Base-by-base conservation (phyloP, 1,140 invertebrate genomes). In the Aleiodes sp. region DNA sequence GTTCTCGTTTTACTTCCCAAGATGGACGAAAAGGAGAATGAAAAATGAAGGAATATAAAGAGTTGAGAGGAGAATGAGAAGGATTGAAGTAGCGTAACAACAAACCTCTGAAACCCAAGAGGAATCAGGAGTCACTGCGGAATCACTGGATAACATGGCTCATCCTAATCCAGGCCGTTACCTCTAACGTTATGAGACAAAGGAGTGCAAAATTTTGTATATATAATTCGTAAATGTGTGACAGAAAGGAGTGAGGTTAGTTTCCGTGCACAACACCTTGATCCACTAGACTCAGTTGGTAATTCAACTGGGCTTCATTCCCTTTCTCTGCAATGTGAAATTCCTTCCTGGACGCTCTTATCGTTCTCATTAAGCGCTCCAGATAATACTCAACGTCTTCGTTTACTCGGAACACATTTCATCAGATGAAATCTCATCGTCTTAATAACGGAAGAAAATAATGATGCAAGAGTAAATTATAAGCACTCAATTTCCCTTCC, bases 371-470 rank as follows among this genome's bases (percentile, higher is more conserved):
- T 52, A 52, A 21, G 46, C 21, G 46, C 46, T 21, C 26, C 16
- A 52, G 46, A 52, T 52, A 52, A 52, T 52, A 52, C 46, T 52
- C 19, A 52, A 52, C 46, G 46, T 52, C 46, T 52, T 52, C 46
- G 46, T 52, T 52, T 52, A 52, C 46, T 52, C 12, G 21, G 46
- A 52, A 21, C 46, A 52, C 21, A 52, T 24, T 52, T 16, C 46
- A 2, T 4, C n/a, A 21, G n/a, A 16, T 52, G 26, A 24, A 21
- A 52, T 21, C 46, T 21, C 8, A n/a, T n/a, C n/a, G n/a, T n/a
- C n/a, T n/a, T n/a, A n/a, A n/a, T n/a, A n/a, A n/a, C n/a, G n/a
- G n/a, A n/a, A n/a, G n/a, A n/a, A n/a, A n/a, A n/a, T n/a, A n/a
- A n/a, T n/a, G n/a, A n/a, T n/a, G n/a, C n/a, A n/a, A n/a, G n/a